Conservation (phyloP, 2,797 vertebrate genomes). For the Ispidina picta region DNA sequence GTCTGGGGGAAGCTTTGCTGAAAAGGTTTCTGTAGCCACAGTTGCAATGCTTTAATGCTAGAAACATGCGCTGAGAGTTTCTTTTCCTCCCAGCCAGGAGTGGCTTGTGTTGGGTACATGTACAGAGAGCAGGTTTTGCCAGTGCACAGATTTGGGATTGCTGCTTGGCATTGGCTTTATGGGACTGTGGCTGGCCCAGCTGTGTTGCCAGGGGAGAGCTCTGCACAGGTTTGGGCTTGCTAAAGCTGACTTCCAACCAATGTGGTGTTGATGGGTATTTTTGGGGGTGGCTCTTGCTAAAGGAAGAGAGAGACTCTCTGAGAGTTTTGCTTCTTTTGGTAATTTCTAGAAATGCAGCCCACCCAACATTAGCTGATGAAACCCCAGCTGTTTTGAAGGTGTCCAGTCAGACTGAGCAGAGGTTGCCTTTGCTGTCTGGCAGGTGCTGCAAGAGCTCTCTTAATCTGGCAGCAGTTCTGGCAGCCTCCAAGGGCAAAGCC, state of each 20-base stretch:
- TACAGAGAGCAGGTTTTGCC: not conserved
- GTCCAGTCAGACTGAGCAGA: not conserved
- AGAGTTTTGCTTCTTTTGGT: not conserved
- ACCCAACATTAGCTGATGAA: not conserved
- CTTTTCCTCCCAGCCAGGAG: not conserved
- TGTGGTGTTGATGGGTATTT: not conserved
- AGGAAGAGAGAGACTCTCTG: not conserved
- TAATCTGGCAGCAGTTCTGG: not conserved
- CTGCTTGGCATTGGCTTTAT: not conserved
- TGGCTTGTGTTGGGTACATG: not conserved
- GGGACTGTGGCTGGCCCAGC: not conserved
- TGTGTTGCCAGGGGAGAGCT: not conserved
- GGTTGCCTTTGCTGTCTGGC: not conserved
- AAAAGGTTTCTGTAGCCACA: not conserved
- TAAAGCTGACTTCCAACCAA: not conserved
- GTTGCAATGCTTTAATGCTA: not conserved
- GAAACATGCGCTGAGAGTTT: not conserved
- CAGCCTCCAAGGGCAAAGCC: not conserved
- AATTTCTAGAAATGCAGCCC: not conserved
- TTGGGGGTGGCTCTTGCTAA: not conserved
- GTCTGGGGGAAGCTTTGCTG: not conserved
- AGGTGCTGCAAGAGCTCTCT: not conserved
- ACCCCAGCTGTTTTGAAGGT: not conserved
- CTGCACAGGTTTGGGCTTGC: not conserved
- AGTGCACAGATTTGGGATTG: not conserved